phyloP scores from a whole-genome alignment of 2,888 invertebrate genomes.

The Agonopterix alstromeriana region DNA sequence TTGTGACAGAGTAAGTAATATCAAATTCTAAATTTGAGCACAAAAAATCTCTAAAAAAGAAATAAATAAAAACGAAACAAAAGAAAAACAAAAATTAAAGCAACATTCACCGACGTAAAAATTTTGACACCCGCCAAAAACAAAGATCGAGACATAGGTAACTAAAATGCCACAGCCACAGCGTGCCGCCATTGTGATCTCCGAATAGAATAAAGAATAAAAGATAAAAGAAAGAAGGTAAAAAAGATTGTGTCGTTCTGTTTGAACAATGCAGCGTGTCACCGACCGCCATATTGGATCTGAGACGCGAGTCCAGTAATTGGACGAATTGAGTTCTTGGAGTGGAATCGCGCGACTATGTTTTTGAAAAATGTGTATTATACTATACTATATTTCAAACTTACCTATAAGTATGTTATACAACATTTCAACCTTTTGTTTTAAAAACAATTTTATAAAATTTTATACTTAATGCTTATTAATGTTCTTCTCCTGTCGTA shows the following conservation, averaged over 20 bases:
- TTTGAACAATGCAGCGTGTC: conserved; percentile 72
- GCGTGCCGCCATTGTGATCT: conserved; percentile 61
- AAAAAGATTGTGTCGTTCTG: conserved; percentile 71
- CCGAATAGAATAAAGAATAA: conserved; percentile 41
- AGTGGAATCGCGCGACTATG: neutral
- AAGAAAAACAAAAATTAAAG: neutral
- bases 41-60: no score
- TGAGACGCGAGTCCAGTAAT: conserved; percentile 13
- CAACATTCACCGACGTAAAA: conserved; percentile 1
- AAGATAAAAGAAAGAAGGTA: conserved; percentile 53
- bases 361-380: no score
- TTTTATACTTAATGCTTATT: no score
- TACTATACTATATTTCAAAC: no score
- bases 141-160: conserved; percentile 45
- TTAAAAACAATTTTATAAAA: no score
- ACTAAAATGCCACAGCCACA: conserved; percentile 61
- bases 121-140: conserved; percentile 10
- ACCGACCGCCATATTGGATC: conserved; percentile 62
- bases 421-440: no score
- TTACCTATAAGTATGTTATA: no score
- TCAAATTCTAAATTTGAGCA: no score
- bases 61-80: neutral
- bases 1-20: no score
- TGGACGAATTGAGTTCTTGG: conserved; percentile 5
- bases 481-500: no score